phyloP scores from a whole-genome alignment of 1,140 invertebrate genomes.

The Drosophila nebulosa region DNA sequence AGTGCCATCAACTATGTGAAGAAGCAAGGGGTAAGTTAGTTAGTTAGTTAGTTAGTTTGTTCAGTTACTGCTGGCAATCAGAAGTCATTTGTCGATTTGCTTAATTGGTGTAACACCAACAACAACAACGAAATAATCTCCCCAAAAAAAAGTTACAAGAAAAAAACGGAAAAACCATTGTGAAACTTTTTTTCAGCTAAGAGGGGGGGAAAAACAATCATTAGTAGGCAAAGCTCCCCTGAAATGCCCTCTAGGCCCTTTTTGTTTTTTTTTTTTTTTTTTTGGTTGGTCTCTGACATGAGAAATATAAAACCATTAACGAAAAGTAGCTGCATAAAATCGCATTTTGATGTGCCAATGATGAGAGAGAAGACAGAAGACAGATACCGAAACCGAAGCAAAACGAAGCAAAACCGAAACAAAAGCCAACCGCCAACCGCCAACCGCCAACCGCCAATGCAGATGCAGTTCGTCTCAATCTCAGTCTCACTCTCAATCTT shows the following conservation, averaged over 20 bases:
- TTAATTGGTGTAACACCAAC: not conserved
- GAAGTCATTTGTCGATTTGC: not conserved
- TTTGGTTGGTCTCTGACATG: not conserved
- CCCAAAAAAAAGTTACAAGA: not conserved
- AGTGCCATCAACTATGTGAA: constrained; percentile 62
- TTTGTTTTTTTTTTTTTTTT: not conserved
- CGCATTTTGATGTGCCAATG: constrained; percentile 58
- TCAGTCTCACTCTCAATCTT: not conserved
- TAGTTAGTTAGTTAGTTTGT: not conserved
- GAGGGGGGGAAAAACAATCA: constrained; percentile 4
- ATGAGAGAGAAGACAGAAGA: constrained; percentile 34
- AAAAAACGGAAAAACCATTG: not conserved
- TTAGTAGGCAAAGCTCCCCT: constrained; percentile 13
- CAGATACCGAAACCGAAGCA: not conserved
- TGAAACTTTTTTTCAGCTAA: not conserved
- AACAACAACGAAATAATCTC: not conserved
- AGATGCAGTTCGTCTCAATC: constrained; percentile 7
- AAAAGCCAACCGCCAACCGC: constrained; percentile 27
- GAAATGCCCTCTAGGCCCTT: not conserved
- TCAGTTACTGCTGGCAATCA: not conserved
- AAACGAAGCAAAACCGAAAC: constrained; percentile 22
- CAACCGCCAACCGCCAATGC: not conserved
- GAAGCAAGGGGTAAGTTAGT: constrained; percentile 66
- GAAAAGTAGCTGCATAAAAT: constrained; percentile 39
- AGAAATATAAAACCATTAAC: constrained; percentile 35